Base-by-base conservation (phyloP, 2,113 vertebrate species). In the Brienomyrus brachyistius region DNA sequence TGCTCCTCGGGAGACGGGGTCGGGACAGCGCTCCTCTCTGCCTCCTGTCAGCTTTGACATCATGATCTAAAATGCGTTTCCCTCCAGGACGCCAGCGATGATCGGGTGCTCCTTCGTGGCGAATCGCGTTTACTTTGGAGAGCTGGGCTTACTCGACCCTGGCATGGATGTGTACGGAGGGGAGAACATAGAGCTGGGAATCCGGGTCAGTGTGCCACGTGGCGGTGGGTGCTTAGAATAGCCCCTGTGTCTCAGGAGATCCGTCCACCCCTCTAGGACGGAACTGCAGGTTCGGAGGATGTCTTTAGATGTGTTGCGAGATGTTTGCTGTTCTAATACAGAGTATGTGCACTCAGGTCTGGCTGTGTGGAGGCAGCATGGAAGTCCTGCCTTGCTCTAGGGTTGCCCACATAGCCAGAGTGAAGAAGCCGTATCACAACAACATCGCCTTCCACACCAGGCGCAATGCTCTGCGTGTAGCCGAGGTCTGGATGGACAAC, bases 111-210 rank as follows among this genome's bases (percentile, higher is more conserved):
- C 98, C 0, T 99, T 99, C 8, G 98, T 99, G 91, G 98, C 96
- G 87, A 95, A 99, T 93, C 96, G 98, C 2, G 95, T 96, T 9
- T 99, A 98, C 94, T 99, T 99, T 1, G 98, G 97, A 45, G 97
- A 99, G 91, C 96, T 99, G 0, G 98, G 98, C 10, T 96, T 99
- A 43, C 95, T 99, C 0, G 98, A 99, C 93, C 96, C 97, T 0
- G 98, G 98, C 84, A 99, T 99, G 98, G 98, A 99, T 4, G 98
- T 99, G 52, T 99, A 99, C 0, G 98, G 98, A 89, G 98, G 98
- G 90, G 98, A 99, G 93, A 99, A 99, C 90, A 98, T 99, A 17
- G 98, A 99, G 93, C 97, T 99, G 21, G 98, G 98, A 92, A 99
- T 99, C 93, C 98, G 97, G 98, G 98, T 99, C 91, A 92, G 98